Evolutionary conservation across 1,140 invertebrate species (phyloP).

Genomic region (Dufourea novaeangliae): DNA sequence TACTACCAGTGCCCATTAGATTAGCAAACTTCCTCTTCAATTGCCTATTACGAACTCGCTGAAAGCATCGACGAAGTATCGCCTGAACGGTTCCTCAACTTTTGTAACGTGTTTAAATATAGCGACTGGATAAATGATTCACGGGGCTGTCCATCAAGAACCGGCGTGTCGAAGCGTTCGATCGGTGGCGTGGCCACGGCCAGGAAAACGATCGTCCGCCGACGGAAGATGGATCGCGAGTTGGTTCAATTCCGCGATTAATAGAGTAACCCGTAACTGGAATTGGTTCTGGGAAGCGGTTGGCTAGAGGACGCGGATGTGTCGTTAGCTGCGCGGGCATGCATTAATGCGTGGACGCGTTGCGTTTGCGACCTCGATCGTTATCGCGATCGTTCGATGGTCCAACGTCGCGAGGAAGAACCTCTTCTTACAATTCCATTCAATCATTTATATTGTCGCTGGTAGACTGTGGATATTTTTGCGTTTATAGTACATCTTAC

Average conservation of each 20-base stretch:
- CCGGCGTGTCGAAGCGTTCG: background rate
- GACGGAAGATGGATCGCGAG: background rate
- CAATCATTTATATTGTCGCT: background rate
- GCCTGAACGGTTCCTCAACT: background rate
- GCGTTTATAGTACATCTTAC: too few species aligned
- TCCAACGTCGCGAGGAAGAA: background rate
- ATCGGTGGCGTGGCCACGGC: background rate
- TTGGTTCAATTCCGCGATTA: constrained; percentile 18
- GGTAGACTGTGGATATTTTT: too few species aligned
- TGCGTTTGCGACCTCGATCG: constrained; percentile 27
- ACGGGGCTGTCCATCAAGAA: background rate
- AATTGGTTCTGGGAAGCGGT: constrained; percentile 40
- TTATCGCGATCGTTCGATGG: constrained; percentile 36
- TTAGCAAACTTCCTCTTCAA: background rate
- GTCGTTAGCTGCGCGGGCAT: constrained; percentile 4
- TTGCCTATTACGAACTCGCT: background rate
- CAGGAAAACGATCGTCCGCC: background rate
- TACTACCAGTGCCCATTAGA: background rate
- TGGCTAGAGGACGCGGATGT: constrained; percentile 22
- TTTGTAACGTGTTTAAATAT: background rate
- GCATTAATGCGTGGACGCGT: constrained; percentile 11
- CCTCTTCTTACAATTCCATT: background rate
- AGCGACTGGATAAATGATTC: background rate
- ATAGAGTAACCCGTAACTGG: constrained; percentile 9
- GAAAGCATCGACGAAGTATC: background rate